Base-by-base conservation (phyloP, 2,888 invertebrate genomes). In the Steromphala cineraria region DNA sequence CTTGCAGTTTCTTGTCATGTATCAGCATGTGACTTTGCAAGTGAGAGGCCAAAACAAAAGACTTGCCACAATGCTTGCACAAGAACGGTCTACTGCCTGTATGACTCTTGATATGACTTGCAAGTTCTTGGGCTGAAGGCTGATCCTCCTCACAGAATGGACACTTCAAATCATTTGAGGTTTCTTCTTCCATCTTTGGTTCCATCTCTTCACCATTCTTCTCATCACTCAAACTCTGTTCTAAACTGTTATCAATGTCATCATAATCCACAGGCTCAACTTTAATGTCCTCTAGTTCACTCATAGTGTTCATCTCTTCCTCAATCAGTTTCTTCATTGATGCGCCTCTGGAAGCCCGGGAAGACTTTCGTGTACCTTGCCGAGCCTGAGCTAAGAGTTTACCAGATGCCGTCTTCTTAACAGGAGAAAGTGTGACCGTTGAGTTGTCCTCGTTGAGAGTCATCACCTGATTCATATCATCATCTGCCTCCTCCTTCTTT, bases 241-340 rank as follows among this genome's bases (percentile, higher is more conserved):
- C 19, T 1, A 56, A 56, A 21, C 24, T 24, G 19, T 56, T 24
- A 4, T 36, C 36, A 24, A 19, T 10, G 4, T 71, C 71, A 71
- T 31, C 36, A 71, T 17, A 17, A 19, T 71, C 71, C 0, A 71
- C 40, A 19, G 71, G 71, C n/a, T 71, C 71, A 19, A 31, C 36
- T 15, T 71, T 71, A 3, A 71, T 71, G 0, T 71, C 71, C 36
- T 36, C 71, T 2, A 71, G n/a, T n/a, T 71, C 36, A 19, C 36
- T 36, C 15, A 71, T 36, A 36, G 71, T 31, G n/a, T 28, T 71
- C 71, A 71, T 71, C 71, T 71, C 71, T 40, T 71, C 71, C n/a
- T 71, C 71, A 19, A 71, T 71, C 13, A 71, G 71, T 19, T 71
- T 71, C 36, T 71, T 71, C 71, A 71, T 71, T 31, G 31, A 31